A percentile compares a stretch with the other conserved stretches of the same genome.
These are phyloP conservation scores for Alectura lathami DNA, from an alignment of 2,113 vertebrate genomes.

Conservation along the genomic window DNA sequence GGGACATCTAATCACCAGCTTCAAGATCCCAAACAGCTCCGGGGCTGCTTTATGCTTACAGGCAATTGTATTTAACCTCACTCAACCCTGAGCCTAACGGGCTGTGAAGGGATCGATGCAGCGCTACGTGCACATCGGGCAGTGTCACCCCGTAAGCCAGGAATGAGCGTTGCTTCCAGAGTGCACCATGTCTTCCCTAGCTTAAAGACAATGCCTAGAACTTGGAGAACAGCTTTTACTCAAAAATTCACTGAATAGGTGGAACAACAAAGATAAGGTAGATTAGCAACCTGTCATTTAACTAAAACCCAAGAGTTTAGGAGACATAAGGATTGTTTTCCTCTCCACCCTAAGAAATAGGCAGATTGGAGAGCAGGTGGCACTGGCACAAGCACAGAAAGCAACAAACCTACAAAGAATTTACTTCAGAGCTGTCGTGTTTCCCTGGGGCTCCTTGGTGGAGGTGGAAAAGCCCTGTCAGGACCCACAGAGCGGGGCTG, in stretches of 20 bases:
- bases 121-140: accelerated
- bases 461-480: not conserved
- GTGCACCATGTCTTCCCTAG: accelerated
- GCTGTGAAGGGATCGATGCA: not conserved
- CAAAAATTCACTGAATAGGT: not conserved
- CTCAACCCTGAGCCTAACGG: not conserved
- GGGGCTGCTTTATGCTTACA: not conserved
- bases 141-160: accelerated
- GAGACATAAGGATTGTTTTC: not conserved
- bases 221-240: not conserved
- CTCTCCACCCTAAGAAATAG: not conserved
- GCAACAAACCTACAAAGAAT: not conserved
- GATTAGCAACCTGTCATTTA: not conserved
- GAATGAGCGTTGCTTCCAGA: not conserved
- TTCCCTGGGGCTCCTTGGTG: not conserved
- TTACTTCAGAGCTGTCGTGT: not conserved
- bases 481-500: not conserved
- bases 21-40: not conserved
- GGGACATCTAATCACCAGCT: not conserved
- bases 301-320: not conserved
- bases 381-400: not conserved
- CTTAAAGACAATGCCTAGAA: accelerated
- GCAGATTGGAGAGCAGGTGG: not conserved
- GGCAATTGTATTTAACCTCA: not conserved
- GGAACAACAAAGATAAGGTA: not conserved